phyloP scores from a whole-genome alignment of 2,888 invertebrate genomes.

The Schrankia costaestrigalis region DNA sequence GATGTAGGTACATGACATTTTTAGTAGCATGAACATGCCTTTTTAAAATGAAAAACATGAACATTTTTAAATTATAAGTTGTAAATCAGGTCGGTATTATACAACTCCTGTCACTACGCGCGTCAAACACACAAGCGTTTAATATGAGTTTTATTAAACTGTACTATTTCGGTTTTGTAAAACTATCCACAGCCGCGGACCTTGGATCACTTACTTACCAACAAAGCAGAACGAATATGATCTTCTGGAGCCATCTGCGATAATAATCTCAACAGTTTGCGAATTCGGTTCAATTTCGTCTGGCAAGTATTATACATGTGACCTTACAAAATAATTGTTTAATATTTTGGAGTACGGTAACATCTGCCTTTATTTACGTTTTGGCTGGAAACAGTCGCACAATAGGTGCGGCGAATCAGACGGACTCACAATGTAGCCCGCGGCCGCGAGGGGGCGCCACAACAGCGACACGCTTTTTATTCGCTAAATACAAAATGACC shows the following conservation, averaged over 20 bases:
- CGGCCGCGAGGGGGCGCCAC: constrained; percentile 31
- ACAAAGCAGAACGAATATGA: constrained; percentile 22
- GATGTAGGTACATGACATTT: no score
- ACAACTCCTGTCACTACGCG: constrained; percentile 60
- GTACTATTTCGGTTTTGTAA: constrained; percentile 72
- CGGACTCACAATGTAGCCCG: constrained; percentile 56
- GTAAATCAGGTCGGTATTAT: constrained; percentile 35
- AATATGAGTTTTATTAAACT: constrained; percentile 75
- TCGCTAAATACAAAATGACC: constrained; percentile 55
- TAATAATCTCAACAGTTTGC: constrained; percentile 16
- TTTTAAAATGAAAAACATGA: no score
- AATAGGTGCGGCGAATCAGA: constrained; percentile 71
- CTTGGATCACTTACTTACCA: constrained; percentile 43
- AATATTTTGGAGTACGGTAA: constrained; percentile 70
- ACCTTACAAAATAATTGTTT: constrained; percentile 27
- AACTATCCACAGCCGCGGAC: constrained; percentile 66
- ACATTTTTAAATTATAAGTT: no score
- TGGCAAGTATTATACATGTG: constrained; percentile 21
- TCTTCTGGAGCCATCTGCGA: background rate
- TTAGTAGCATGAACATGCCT: no score
- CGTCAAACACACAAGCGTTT: constrained; percentile 64
- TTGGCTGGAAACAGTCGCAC: constrained; percentile 71
- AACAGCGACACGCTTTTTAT: constrained; percentile 43
- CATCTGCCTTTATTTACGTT: constrained; percentile 81
- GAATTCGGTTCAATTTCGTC: constrained; percentile 28